Base-by-base conservation (phyloP, 2,113 vertebrate species). In the Embiotoca jacksoni region DNA sequence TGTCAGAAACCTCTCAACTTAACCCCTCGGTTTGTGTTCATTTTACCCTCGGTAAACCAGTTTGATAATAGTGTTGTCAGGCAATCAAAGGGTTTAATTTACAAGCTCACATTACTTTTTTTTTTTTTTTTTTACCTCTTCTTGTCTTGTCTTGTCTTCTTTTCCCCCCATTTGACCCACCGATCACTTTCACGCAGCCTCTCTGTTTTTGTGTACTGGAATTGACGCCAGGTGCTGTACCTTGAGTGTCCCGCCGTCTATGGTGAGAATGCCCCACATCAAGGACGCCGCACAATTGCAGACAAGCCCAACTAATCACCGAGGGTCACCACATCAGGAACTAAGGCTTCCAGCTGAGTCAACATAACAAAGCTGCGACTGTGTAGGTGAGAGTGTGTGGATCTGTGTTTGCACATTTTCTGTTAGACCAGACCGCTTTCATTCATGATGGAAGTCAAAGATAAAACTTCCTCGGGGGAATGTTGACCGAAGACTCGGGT, bases 191-290 rank as follows among this genome's bases (percentile, higher is more conserved):
- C 85, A 82, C 74, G 71, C 69, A 78, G 76, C 77, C 80, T 81
- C 68, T 66, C 30, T 78, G 63, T 83, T 92, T 91, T 88, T 88
- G 83, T 82, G 76, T 57, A 33, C 66, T 84, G 75, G 82, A 89
- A 92, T 90, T 81, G 84, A 83, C 84, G 84, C 89, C 91, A 94
- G 92, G 92, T 92, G 93, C 86, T 82, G 83, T 78, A 92, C 88
- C 91, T 93, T 87, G 67, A 92, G 91, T 70, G 80, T 82, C 78
- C 70, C 6, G 54, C 80, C 49, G 73, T 84, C 82, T 89, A 77
- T 67, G 56, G 82, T 79, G 78, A 86, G 82, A 89, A 84, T 56
- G 78, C 33, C 15, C 75, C 77, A 93, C 91, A 90, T 94, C 86
- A 94, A 95, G 91, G 85, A 84, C 59, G 90, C 86, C 70, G 68